A percentile compares a stretch with the other conserved stretches of the same genome.
Conservation (phyloP, 1,140 invertebrate species). For the Listronotus bonariensis region DNA sequence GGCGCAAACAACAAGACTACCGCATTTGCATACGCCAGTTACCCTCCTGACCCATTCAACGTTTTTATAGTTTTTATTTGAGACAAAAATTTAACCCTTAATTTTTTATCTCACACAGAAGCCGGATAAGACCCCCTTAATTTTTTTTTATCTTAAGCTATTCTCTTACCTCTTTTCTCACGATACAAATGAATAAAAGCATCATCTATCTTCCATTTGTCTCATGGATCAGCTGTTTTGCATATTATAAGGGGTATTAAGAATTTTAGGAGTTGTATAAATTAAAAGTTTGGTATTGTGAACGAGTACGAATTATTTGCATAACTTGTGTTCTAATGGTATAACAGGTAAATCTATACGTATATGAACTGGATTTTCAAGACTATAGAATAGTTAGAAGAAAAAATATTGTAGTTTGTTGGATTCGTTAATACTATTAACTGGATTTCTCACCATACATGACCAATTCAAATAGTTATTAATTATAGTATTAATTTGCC, state of each 20-base stretch:
- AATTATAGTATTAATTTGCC: too few relatives aligned
- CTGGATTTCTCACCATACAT: too few relatives aligned
- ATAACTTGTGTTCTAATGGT: background rate
- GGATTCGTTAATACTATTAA: too few relatives aligned
- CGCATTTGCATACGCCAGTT: constrained; percentile 33
- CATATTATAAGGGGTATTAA: constrained; percentile 26
- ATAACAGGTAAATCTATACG: background rate
- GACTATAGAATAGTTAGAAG: too few relatives aligned
- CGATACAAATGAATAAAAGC: constrained; percentile 38
- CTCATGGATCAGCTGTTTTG: constrained; percentile 37
- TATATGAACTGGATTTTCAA: too few relatives aligned
- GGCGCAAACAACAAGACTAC: constrained; percentile 2
- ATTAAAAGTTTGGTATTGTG: constrained; percentile 19
- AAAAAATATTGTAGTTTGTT: too few relatives aligned
- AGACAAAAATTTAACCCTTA: constrained; percentile 41
- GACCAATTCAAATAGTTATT: too few relatives aligned
- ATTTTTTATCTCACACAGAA: constrained; percentile 31
- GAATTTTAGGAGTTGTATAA: constrained; percentile 22
- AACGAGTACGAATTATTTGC: constrained; percentile 5
- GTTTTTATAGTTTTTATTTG: constrained; percentile 22
- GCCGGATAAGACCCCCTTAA: constrained; percentile 10
- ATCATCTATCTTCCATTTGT: constrained; percentile 46
- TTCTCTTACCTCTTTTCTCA: constrained; percentile 44
- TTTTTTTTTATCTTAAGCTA: constrained; percentile 39
- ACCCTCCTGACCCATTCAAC: constrained; percentile 11